Evolutionary conservation across 1,140 invertebrate species (phyloP), one percentile per base, ranked within the genome.

Genomic region (Lineus longissimus): DNA sequence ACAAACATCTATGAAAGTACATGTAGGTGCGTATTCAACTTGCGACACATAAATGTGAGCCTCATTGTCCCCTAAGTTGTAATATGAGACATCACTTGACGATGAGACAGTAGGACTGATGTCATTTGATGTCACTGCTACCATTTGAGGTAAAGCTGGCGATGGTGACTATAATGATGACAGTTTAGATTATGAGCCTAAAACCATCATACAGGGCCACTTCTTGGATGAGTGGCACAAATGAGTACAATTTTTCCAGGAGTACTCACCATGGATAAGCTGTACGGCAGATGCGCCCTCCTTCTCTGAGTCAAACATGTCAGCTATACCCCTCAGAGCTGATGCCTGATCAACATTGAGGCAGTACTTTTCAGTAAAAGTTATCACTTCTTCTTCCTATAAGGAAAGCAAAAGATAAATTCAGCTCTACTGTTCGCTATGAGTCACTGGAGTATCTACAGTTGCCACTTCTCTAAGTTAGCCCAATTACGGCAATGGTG

Each of bases 201-300:
- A n/a, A n/a, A n/a, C n/a, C n/a, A n/a, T n/a, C n/a, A n/a, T n/a
- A n/a, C n/a, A n/a, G n/a, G n/a, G 1, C 41, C 27, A 25, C 2
- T 15, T 59, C 22, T 7, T 19, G 55, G 11, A 22, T 58, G 19
- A 22, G n/a, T 47, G 31, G 30, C 22, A 19, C 13, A 36, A n/a
- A 27, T 60, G 25, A 13, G 15, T 17, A 22, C 2, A 31, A 15
- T 22, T 19, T 19, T n/a, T 51, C 4, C 4, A 9, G 9, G 9
- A 9, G n/a, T 7, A 55, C 66, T 54, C 64, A 76, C 75, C 75
- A 69, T 77, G 75, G 36, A 77, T 70, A 9, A 76, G 66, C 17
- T 71, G 58, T 9, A 76, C 27, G 54, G 70, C 63, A 29, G 68
- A 59, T 13, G 43, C 25, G 15, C 45, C n/a, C 43, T 62, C 41